Evolutionary conservation across 2,113 vertebrate species (phyloP).

Genomic region (Cynopterus brachyotis): DNA sequence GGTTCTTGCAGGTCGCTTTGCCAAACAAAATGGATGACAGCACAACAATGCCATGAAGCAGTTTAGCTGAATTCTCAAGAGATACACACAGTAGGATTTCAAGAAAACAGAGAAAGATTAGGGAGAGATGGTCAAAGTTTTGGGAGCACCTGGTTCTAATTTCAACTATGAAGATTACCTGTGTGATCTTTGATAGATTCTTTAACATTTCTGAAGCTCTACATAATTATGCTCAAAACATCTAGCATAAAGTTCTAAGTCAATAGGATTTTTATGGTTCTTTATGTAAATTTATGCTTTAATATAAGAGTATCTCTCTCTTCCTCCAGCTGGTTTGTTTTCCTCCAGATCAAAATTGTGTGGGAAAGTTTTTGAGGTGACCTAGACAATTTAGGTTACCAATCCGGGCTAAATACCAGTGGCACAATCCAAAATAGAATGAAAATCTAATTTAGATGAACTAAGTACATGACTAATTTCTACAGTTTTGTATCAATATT

Average conservation of each 20-base stretch:
- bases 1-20: background rate
- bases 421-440: background rate
- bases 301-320: background rate
- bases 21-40: background rate
- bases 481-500: background rate
- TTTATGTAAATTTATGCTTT: background rate
- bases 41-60: background rate
- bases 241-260: background rate
- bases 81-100: background rate
- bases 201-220: background rate
- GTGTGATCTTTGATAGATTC: background rate
- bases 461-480: background rate
- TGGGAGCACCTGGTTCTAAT: background rate
- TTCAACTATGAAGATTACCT: background rate
- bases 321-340: background rate
- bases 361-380: background rate
- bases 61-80: background rate
- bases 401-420: background rate
- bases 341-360: constrained; percentile 23
- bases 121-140: background rate
- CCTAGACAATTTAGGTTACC: background rate
- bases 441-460: background rate
- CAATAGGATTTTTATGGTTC: background rate
- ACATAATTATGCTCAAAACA: background rate
- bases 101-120: background rate